Conservation (phyloP, 2,797 vertebrate genomes). For the Lithobates sylvaticus region DNA sequence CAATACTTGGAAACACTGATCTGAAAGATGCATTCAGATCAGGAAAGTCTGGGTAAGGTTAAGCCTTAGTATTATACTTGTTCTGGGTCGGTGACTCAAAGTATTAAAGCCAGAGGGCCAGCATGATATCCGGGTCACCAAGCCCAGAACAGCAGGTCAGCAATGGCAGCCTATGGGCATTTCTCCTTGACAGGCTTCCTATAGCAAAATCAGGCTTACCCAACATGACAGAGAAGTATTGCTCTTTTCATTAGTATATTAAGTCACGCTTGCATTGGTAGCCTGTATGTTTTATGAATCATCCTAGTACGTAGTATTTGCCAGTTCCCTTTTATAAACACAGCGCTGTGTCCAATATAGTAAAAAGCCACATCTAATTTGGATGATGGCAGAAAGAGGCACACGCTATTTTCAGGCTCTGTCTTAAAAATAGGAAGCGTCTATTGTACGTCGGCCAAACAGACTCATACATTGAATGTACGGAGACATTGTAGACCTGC, state of each 20-base stretch:
- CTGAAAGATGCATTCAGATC: too few species aligned
- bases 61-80: too few species aligned
- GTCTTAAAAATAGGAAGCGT: slow-evolving; percentile 19
- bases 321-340: neutral
- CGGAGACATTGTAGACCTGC: slow-evolving; percentile 30
- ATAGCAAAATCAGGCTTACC: neutral
- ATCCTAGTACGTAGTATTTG: neutral
- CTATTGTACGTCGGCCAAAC: slow-evolving; percentile 24
- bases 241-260: neutral
- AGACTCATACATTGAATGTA: slow-evolving; percentile 14
- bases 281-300: slow-evolving; percentile 21
- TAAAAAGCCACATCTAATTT: slow-evolving; percentile 20
- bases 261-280: neutral
- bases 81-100: too few species aligned
- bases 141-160: too few species aligned
- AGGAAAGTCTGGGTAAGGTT: too few species aligned
- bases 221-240: neutral
- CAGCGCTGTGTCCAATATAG: neutral
- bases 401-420: slow-evolving; percentile 9
- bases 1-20: too few species aligned
- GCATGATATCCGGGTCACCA: too few species aligned
- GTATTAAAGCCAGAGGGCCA: too few species aligned
- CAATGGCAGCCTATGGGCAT: neutral
- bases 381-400: slow-evolving; percentile 19
- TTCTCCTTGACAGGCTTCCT: neutral